Evolutionary conservation across 2,888 invertebrate genomes (phyloP).

Genomic region (Watsonalla binaria): DNA sequence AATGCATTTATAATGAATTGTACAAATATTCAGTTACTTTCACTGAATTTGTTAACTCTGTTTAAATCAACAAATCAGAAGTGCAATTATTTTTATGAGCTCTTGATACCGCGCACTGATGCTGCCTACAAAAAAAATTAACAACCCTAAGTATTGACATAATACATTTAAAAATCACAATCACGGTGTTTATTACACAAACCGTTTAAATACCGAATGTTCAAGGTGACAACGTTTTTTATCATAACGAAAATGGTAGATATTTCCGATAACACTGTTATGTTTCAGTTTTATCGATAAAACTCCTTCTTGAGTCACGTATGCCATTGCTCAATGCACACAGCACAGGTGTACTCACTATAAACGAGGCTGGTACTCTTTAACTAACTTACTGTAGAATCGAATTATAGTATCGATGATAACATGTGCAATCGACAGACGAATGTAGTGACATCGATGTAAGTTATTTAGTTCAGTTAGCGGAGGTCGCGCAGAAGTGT

Average conservation of each 20-base stretch:
- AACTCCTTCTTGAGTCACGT: conserved; percentile 66
- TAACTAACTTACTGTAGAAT: neutral
- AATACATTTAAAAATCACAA: neutral
- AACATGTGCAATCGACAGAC: neutral
- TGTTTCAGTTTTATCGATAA: conserved; percentile 63
- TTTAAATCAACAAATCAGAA: no score
- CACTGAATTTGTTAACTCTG: no score
- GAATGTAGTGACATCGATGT: conserved; percentile 2
- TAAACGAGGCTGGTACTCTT: conserved; percentile 15
- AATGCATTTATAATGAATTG: neutral
- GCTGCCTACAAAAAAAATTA: no score
- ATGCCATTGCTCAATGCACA: conserved; percentile 47
- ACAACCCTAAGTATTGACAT: no score
- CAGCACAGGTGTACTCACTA: conserved; percentile 35
- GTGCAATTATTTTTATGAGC: no score
- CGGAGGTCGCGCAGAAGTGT: conserved; percentile 25
- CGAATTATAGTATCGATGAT: neutral
- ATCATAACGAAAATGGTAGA: conserved; percentile 49
- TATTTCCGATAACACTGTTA: conserved; percentile 59
- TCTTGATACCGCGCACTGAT: no score
- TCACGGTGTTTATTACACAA: conserved; percentile 18
- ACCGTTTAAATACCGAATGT: conserved; percentile 31
- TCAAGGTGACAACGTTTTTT: conserved; percentile 61
- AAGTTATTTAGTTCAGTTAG: conserved; percentile 14
- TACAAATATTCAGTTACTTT: no score